These are phyloP conservation scores for Tethea ocularis DNA, from an alignment of 2,888 invertebrate species.

Conservation along the genomic window DNA sequence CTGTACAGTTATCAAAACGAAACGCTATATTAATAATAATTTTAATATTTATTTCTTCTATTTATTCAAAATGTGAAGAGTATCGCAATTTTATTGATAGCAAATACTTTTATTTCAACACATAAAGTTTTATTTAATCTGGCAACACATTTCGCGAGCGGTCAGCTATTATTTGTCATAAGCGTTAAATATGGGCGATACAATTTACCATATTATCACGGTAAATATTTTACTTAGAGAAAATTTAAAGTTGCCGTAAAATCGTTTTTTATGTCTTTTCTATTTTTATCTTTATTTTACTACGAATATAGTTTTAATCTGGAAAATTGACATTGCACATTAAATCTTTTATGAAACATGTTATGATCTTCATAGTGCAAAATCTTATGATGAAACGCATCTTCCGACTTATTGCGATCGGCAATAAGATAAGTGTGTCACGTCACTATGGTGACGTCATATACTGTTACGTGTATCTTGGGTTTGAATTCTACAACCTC, in stretches of 20 bases:
- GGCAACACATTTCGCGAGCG: not conserved
- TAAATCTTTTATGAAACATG: not conserved
- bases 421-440: too few relatives aligned
- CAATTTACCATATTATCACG: not conserved
- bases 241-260: not conserved
- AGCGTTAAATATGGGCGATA: not conserved
- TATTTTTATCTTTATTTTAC: conserved; percentile 1
- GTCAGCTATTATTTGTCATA: not conserved
- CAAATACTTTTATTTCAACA: not conserved
- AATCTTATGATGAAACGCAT: too few relatives aligned
- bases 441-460: too few relatives aligned
- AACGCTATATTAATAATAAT: too few relatives aligned
- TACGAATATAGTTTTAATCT: not conserved
- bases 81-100: not conserved
- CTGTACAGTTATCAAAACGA: too few relatives aligned
- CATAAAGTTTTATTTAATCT: not conserved
- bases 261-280: not conserved
- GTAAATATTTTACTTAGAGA: not conserved
- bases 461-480: too few relatives aligned
- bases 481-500: too few relatives aligned
- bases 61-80: not conserved
- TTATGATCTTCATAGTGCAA: not conserved
- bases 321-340: not conserved
- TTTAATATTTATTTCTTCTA: not conserved
- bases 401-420: too few relatives aligned